phyloP scores from a whole-genome alignment of 2,113 vertebrate species.

The Himantopus leucocephalus region DNA sequence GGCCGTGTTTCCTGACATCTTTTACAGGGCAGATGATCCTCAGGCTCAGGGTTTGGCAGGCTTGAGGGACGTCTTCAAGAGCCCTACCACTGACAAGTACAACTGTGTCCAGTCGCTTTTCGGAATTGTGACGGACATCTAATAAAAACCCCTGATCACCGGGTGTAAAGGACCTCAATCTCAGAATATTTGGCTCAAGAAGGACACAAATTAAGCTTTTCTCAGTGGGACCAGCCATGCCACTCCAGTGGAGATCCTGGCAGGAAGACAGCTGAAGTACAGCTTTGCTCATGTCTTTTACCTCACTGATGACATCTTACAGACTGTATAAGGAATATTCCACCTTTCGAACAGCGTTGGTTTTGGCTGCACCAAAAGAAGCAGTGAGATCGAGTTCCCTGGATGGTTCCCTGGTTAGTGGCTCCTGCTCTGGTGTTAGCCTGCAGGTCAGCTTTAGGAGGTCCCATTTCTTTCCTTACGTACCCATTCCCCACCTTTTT shows the following conservation, averaged over 20 bases:
- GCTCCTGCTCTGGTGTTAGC: neutral
- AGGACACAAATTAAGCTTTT: neutral
- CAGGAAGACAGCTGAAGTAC: neutral
- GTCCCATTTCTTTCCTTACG: fast-evolving
- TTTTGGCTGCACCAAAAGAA: neutral
- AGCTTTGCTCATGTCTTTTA: neutral
- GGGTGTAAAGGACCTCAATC: neutral
- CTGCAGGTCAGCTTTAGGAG: neutral
- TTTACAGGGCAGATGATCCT: neutral
- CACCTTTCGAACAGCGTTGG: neutral
- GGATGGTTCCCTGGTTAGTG: neutral
- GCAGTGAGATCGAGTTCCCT: neutral
- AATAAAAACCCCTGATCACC: neutral
- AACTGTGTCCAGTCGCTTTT: neutral
- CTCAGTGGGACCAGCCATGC: neutral
- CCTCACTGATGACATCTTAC: neutral
- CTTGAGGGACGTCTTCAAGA: neutral
- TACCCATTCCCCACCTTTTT: neutral
- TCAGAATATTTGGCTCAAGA: neutral
- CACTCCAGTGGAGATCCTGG: neutral
- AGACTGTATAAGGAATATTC: neutral
- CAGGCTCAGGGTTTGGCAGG: neutral
- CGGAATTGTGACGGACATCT: neutral
- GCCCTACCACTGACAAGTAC: neutral
- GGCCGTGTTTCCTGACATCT: neutral